These are phyloP conservation scores for Tonatia bakeri DNA, from an alignment of 2,113 vertebrate species.

Conservation along the genomic window DNA sequence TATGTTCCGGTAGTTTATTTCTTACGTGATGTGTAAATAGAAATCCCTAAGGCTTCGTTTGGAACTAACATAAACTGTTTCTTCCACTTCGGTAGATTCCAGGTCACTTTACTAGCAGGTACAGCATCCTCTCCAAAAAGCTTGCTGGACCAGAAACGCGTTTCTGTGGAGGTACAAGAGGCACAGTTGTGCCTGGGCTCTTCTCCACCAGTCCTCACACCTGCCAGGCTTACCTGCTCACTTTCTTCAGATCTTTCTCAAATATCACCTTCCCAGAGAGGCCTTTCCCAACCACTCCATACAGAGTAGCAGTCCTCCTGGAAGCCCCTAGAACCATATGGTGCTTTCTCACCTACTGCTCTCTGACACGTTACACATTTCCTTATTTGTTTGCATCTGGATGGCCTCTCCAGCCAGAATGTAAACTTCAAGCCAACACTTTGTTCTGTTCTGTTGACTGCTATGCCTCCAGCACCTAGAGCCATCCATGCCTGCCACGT, in stretches of 20 bases:
- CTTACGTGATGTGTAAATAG: not conserved
- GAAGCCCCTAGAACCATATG: not conserved
- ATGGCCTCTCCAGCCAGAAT: not conserved
- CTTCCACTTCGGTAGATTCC: not conserved
- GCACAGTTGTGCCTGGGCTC: not conserved
- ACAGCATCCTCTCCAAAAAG: not conserved
- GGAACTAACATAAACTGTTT: not conserved
- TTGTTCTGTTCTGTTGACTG: not conserved
- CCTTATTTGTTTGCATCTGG: not conserved
- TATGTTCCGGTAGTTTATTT: not conserved
- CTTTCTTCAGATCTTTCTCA: not conserved
- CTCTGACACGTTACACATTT: not conserved
- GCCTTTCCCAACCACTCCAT: not conserved
- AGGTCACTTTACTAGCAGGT: not conserved
- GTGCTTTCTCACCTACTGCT: not conserved
- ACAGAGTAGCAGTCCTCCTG: not conserved
- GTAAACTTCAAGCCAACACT: not conserved
- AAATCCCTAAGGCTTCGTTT: not conserved
- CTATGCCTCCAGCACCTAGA: not conserved
- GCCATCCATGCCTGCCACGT: not conserved
- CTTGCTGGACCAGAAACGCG: not conserved
- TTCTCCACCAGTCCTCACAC: not conserved
- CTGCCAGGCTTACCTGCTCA: not conserved
- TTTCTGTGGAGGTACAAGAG: not conserved
- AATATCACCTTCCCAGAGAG: not conserved